Evolutionary conservation across 2,888 invertebrate species (phyloP).

Genomic region (Sinelater perroti): DNA sequence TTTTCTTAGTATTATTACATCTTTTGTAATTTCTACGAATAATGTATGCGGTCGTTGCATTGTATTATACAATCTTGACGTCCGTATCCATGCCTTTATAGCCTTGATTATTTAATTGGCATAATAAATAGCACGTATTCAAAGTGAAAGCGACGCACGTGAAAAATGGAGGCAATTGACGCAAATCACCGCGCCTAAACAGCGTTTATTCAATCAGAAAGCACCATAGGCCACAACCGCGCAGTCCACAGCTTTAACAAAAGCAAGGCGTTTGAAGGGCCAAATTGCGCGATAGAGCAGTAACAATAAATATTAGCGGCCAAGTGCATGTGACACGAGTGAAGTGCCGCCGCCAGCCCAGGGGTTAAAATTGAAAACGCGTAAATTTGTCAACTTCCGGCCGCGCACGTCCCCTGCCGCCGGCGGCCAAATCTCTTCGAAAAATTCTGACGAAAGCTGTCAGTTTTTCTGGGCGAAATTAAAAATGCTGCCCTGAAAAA

Average conservation of each 20-base stretch:
- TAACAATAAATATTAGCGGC: conserved; percentile 24
- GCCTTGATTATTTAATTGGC: neutral
- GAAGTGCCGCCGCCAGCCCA: conserved; percentile 13
- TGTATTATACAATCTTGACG: neutral
- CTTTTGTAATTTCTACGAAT: too few species aligned
- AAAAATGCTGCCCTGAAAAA: conserved; percentile 15
- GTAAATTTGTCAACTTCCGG: conserved; percentile 16
- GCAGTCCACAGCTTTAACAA: neutral
- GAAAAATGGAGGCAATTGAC: too few species aligned
- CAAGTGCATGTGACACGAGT: conserved; percentile 23
- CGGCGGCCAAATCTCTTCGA: neutral
- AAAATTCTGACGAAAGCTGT: conserved; percentile 1
- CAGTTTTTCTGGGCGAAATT: conserved; percentile 4
- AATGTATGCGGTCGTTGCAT: too few species aligned
- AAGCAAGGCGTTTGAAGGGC: conserved; percentile 14
- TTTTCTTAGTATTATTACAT: too few species aligned
- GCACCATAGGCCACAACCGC: conserved; percentile 6
- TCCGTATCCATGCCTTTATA: neutral
- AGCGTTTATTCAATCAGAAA: conserved; percentile 13
- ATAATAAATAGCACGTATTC: neutral
- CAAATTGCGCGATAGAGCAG: conserved; percentile 26
- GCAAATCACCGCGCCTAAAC: too few species aligned
- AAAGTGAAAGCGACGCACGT: too few species aligned
- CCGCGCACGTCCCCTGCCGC: neutral
- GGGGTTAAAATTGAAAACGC: conserved; percentile 22